phyloP scores from a whole-genome alignment of 2,797 vertebrate genomes.

The Crax fasciolata region DNA sequence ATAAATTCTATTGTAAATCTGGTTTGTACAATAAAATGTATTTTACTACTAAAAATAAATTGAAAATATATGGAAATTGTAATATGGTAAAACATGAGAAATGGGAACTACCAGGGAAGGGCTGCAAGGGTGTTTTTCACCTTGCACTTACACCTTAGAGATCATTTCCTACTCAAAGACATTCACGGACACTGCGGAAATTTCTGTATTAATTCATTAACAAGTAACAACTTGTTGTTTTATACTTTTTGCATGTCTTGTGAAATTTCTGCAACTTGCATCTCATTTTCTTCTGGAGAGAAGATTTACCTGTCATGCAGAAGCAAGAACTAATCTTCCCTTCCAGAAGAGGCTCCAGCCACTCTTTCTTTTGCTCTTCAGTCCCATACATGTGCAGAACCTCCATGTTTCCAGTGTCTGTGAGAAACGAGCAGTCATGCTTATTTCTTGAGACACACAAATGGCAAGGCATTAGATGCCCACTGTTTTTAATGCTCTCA shows the following conservation, averaged over 20 bases:
- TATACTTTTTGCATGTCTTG: neutral
- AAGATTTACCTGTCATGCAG: conserved; percentile 94
- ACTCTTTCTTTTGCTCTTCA: conserved; percentile 91
- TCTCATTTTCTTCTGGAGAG: neutral
- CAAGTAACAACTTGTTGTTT: neutral
- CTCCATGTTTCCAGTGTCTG: conserved; percentile 97
- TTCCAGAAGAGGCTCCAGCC: conserved; percentile 92
- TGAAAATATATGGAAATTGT: neutral
- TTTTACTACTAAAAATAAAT: neutral
- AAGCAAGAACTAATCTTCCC: conserved; percentile 94
- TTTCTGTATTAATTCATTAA: neutral
- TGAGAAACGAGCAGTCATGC: neutral
- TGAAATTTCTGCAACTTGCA: neutral
- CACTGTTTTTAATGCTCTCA: neutral
- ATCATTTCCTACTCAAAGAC: neutral
- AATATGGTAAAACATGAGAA: neutral
- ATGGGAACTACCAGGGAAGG: neutral
- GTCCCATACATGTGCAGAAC: conserved; percentile 93
- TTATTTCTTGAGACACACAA: neutral
- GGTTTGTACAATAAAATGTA: neutral
- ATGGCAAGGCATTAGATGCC: neutral
- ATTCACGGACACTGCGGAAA: neutral
- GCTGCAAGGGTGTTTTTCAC: neutral
- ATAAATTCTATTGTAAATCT: neutral
- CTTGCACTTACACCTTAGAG: neutral